Evolutionary conservation across 2,113 vertebrate genomes (phyloP).

Genomic region (Arvicanthis niloticus): DNA sequence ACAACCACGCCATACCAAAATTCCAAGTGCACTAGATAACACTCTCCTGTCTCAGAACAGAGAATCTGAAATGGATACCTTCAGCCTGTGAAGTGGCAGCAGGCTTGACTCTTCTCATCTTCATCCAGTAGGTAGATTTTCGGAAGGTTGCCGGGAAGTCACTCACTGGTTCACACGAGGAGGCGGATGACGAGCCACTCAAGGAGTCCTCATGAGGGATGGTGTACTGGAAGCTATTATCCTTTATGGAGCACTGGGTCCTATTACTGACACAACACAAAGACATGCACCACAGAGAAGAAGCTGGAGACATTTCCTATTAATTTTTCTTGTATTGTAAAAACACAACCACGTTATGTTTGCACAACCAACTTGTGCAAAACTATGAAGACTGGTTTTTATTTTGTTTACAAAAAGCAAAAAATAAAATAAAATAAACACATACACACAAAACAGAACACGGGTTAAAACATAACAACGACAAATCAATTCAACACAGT

Average conservation of each 20-base stretch:
- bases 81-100: slow-evolving; percentile 74
- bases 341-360: slow-evolving; percentile 47
- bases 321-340: not conserved
- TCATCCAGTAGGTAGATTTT: slow-evolving; percentile 87
- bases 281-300: slow-evolving; percentile 51
- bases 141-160: slow-evolving; percentile 83
- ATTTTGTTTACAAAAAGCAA: not conserved
- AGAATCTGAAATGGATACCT: slow-evolving; percentile 62
- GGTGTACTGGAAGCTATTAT: slow-evolving; percentile 76
- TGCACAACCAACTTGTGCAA: slow-evolving; percentile 39
- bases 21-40: slow-evolving; percentile 31
- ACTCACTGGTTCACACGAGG: slow-evolving; percentile 84
- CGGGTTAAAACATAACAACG: not conserved
- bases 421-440: not conserved
- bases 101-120: slow-evolving; percentile 85
- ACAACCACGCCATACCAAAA: not conserved
- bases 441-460: not conserved
- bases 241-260: slow-evolving; percentile 81
- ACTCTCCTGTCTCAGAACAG: not conserved
- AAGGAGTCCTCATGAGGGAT: slow-evolving; percentile 78
- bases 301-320: not conserved
- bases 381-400: slow-evolving; percentile 55
- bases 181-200: slow-evolving; percentile 84
- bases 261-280: slow-evolving; percentile 63
- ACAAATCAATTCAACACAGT: not conserved